Evolutionary conservation across 2,113 vertebrate species (phyloP).

Genomic region (Syngnathus floridae): DNA sequence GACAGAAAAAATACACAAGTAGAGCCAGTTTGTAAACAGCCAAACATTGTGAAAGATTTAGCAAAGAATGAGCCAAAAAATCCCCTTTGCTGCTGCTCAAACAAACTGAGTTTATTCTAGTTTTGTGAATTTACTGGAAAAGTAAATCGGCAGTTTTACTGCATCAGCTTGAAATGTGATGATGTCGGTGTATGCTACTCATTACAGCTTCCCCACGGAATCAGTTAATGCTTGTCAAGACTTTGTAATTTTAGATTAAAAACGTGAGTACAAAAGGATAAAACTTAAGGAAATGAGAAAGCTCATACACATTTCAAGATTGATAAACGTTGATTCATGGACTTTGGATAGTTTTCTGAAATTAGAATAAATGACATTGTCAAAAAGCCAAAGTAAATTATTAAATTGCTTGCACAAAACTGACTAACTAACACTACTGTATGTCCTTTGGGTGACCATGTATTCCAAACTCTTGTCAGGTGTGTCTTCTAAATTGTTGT

Average conservation of each 20-base stretch:
- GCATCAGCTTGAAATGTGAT: conserved; percentile 4
- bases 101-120: background rate
- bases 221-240: background rate
- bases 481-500: too few relatives aligned
- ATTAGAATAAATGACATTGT: too few relatives aligned
- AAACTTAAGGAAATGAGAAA: background rate
- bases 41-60: background rate
- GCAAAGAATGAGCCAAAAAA: background rate
- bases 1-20: background rate
- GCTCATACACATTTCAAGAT: background rate
- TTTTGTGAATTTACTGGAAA: background rate
- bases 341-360: background rate
- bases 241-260: too few relatives aligned
- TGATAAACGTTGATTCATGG: background rate
- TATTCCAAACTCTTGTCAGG: too few relatives aligned
- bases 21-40: background rate
- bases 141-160: background rate
- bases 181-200: background rate
- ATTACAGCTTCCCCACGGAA: background rate
- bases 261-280: background rate
- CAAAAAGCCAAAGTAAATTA: too few relatives aligned
- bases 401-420: too few relatives aligned
- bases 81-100: background rate
- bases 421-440: too few relatives aligned
- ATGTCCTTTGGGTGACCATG: too few relatives aligned